phyloP scores from a whole-genome alignment of 2,113 vertebrate genomes.

The Corvus cornix region DNA sequence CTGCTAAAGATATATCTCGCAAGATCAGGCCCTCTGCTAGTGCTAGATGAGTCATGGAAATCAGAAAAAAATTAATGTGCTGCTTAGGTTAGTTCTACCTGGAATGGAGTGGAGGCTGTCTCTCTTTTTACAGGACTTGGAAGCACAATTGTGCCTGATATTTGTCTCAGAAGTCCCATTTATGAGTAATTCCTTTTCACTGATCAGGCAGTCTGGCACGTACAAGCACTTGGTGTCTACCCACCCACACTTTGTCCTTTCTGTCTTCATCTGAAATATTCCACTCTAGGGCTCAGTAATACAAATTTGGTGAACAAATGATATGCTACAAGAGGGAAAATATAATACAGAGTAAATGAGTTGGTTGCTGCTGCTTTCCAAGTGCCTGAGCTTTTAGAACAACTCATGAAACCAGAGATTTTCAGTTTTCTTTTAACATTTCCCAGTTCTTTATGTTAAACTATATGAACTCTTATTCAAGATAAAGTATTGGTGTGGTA shows the following conservation, averaged over 20 bases:
- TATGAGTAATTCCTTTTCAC: background rate
- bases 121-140: background rate
- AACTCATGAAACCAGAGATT: background rate
- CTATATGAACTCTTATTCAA: background rate
- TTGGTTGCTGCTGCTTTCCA: background rate
- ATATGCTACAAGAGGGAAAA: conserved; percentile 3
- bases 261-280: background rate
- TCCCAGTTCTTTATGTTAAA: background rate
- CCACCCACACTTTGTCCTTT: conserved; percentile 24
- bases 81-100: background rate
- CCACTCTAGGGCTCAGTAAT: conserved; percentile 1
- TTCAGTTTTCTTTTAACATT: background rate
- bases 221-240: background rate
- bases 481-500: background rate
- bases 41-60: background rate
- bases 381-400: background rate
- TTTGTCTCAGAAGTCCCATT: background rate
- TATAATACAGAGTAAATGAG: background rate
- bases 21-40: background rate
- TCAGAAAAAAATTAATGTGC: background rate
- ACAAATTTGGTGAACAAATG: conserved; percentile 27
- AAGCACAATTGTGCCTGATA: background rate
- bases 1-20: background rate
- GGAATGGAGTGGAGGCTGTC: background rate
- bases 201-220: background rate